Percentiles rank a stretch among this genome's conserved stretches.
These are phyloP conservation scores for Pogonophryne albipinna DNA, from an alignment of 2,797 vertebrate species.

Conservation along the genomic window DNA sequence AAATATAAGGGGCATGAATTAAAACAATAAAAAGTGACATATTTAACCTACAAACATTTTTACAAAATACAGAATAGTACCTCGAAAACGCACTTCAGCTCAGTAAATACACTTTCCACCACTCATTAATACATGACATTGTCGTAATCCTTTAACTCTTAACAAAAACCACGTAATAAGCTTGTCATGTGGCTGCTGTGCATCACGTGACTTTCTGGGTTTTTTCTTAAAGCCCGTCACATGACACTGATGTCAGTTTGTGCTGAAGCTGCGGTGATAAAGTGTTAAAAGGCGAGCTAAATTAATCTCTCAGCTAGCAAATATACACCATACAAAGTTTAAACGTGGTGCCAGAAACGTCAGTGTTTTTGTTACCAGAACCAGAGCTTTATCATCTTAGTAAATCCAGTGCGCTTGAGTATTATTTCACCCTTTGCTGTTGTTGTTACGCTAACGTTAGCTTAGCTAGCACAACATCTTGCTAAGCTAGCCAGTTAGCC, in stretches of 20 bases:
- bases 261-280: conserved; percentile 12
- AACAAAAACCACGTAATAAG: not conserved
- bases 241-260: conserved; percentile 54
- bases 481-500: conserved; percentile 9
- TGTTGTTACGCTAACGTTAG: conserved; percentile 51
- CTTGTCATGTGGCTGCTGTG: not conserved
- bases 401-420: not conserved
- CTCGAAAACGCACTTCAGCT: not conserved
- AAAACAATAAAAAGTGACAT: too few species aligned
- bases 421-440: not conserved
- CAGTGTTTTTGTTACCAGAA: rapidly evolving
- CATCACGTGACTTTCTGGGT: conserved; percentile 70
- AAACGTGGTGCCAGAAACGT: not conserved
- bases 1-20: too few species aligned
- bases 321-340: not conserved
- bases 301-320: not conserved
- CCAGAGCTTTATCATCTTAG: not conserved
- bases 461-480: conserved; percentile 41
- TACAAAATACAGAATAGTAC: not conserved
- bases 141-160: not conserved
- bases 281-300: conserved; percentile 8
- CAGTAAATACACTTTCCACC: not conserved
- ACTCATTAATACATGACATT: not conserved
- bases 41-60: not conserved
- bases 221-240: conserved; percentile 69